Conservation (phyloP, 1,140 invertebrate genomes). For the Aphidius gifuensis region DNA sequence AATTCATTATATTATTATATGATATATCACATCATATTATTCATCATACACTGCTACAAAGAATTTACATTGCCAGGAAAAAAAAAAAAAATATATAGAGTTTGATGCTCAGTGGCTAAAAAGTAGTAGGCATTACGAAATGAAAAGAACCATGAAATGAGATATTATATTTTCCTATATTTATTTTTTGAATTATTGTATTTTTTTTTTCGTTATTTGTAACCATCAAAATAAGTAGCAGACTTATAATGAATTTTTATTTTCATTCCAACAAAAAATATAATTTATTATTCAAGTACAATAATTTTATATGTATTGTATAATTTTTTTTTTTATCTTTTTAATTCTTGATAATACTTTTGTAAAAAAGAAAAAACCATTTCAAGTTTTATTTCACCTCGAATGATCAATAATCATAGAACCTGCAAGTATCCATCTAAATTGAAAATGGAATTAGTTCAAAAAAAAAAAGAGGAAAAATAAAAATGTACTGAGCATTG, state of each 20-base stretch:
- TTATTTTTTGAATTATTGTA: conserved; percentile 6
- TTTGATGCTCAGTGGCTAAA: not conserved
- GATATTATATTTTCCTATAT: conserved; percentile 10
- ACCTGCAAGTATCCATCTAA: too few relatives aligned
- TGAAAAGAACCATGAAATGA: conserved; percentile 26
- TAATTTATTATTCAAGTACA: too few relatives aligned
- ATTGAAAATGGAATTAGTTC: too few relatives aligned
- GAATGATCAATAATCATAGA: too few relatives aligned
- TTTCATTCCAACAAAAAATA: not conserved
- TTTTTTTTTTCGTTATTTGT: conserved; percentile 12
- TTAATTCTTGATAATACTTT: too few relatives aligned
- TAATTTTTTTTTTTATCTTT: too few relatives aligned
- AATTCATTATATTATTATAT: not conserved
- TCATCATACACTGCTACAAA: not conserved
- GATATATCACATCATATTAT: not conserved
- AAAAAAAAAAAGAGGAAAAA: too few relatives aligned
- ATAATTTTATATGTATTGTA: too few relatives aligned
- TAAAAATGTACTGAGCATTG: conserved; percentile 5
- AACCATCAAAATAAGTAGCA: conserved; percentile 15
- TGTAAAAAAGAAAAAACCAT: too few relatives aligned
- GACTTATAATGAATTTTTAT: conserved; percentile 9
- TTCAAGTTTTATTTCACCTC: too few relatives aligned
- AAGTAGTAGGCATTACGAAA: not conserved
- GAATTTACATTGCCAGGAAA: not conserved
- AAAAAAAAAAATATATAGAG: not conserved